Conservation (phyloP, 2,797 vertebrate genomes). For the Sus cebifrons region DNA sequence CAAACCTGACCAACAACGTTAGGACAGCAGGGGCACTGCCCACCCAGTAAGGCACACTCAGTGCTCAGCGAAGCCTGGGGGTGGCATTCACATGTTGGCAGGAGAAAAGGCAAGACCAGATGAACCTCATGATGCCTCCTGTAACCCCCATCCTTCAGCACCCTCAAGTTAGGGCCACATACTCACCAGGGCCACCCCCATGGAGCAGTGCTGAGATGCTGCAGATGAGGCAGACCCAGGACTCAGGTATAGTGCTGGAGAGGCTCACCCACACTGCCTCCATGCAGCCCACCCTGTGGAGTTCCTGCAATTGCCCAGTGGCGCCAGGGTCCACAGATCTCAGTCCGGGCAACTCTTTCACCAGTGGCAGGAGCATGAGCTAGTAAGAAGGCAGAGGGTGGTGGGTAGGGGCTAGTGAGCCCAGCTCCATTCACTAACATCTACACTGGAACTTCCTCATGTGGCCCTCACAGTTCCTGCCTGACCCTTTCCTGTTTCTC, state of each 20-base stretch:
- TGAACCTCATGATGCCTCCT: background rate
- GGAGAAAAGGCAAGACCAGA: background rate
- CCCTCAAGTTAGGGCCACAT: background rate
- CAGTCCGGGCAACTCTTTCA: constrained; percentile 93
- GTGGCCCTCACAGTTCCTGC: background rate
- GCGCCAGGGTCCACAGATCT: constrained; percentile 87
- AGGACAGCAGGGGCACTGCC: constrained; percentile 93
- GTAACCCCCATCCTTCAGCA: background rate
- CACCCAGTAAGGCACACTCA: constrained; percentile 92
- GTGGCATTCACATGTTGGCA: constrained; percentile 93
- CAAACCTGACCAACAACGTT: constrained; percentile 93
- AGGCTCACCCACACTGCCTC: constrained; percentile 93
- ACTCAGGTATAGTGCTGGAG: constrained; percentile 90
- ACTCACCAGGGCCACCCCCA: constrained; percentile 92
- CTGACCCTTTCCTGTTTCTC: background rate
- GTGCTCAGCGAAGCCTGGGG: constrained; percentile 94
- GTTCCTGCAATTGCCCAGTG: constrained; percentile 89
- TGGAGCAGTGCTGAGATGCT: constrained; percentile 94
- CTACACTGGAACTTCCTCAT: background rate
- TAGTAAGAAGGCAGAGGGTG: constrained; percentile 72
- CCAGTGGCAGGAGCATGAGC: constrained; percentile 93
- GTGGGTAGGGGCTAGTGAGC: background rate
- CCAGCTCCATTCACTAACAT: background rate
- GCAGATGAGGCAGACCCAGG: constrained; percentile 93
- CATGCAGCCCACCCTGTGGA: constrained; percentile 93